Evolutionary conservation across 2,888 invertebrate species (phyloP).

Genomic region (Tenthredo livida): DNA sequence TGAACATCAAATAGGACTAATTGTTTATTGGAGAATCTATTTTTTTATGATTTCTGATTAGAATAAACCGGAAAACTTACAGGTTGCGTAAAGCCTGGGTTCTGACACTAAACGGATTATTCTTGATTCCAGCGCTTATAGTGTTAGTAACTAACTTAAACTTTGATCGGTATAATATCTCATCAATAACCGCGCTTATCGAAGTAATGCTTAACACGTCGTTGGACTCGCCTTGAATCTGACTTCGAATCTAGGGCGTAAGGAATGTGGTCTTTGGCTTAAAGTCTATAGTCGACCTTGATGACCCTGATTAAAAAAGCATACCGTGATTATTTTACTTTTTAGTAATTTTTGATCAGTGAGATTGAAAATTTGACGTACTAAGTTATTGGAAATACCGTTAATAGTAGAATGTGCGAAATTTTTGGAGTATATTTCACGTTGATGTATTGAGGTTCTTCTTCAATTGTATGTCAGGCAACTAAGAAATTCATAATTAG

Average conservation of each 20-base stretch:
- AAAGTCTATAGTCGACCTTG: not conserved
- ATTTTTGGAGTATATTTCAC: not conserved
- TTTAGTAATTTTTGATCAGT: not conserved
- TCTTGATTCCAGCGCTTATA: not conserved
- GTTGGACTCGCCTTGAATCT: not conserved
- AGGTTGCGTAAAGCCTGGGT: not conserved
- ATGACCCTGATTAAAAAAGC: not conserved
- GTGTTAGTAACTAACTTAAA: not conserved
- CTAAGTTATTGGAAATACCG: not conserved
- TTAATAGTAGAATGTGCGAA: not conserved
- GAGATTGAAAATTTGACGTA: not conserved
- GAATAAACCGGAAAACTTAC: not conserved
- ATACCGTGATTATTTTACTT: not conserved
- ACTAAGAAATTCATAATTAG: constrained; percentile 3
- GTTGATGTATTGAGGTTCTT: not conserved
- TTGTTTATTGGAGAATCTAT: not conserved
- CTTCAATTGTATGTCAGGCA: not conserved
- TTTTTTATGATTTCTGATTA: not conserved
- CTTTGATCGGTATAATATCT: constrained; percentile 9
- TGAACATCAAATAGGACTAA: not conserved
- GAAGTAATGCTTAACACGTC: not conserved
- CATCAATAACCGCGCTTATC: not conserved
- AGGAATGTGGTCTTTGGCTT: not conserved
- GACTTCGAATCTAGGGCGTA: not conserved
- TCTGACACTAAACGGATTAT: not conserved